Base-by-base conservation (phyloP, 2,888 invertebrate genomes). In the Sesia bembeciformis region DNA sequence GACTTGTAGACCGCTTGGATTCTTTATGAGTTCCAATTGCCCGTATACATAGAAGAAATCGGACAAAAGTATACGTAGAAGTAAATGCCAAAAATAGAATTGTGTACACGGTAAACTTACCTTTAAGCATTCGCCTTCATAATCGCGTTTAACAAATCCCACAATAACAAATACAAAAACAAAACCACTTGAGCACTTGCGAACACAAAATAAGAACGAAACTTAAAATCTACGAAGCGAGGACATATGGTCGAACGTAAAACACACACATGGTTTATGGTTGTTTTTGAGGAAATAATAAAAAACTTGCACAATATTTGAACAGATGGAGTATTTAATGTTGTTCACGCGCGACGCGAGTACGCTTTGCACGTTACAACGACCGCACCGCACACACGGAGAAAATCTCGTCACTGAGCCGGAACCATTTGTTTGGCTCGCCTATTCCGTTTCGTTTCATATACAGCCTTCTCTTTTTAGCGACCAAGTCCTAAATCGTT, bases 251-350 rank as follows among this genome's bases (percentile, higher is more conserved):
- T 66, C 53, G 58, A 58, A 56, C 66, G 65, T 69, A 65, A 65
- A 72, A 67, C 77, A 72, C 75, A 73, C 78, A 78, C 81, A 81
- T 76, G 62, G 72, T 80, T 74, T 60, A 63, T 57, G 63, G 63
- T 66, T 64, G 66, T 70, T 75, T 79, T 77, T 67, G 58, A 63
- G 73, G 69, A 70, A 76, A 79, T 75, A 77, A 77, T 77, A 79
- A 77, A 76, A 65, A 66, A 85, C 83, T 79, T 77, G 76, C 84
- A 84, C 82, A 82, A 81, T 86, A 83, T 83, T 83, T 82, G 74
- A 80, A 85, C 88, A 87, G 86, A 84, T 87, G 87, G 78, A 7
- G 70, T 76, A 78, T 83, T 81, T 86, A 84, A 84, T 87, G 84
- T 82, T 74, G 81, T 81, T 76, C 75, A 77, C 85, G 78, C 84